Evolutionary conservation across 2,797 vertebrate species (phyloP).

Genomic region (Antrozous pallidus): DNA sequence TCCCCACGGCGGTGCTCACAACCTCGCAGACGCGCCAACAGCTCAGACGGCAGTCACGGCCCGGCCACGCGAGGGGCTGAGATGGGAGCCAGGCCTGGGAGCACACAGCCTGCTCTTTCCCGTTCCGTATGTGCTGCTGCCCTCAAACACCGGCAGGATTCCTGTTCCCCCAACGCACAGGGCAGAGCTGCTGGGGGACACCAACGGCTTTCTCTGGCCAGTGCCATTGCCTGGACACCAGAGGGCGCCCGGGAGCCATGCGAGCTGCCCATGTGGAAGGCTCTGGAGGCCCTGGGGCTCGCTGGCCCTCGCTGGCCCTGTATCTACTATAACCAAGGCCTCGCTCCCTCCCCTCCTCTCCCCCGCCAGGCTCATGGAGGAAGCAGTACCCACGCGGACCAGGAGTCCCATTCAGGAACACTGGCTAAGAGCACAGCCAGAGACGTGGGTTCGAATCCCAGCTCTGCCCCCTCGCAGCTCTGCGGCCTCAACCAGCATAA

Average conservation of each 20-base stretch:
- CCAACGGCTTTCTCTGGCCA: neutral
- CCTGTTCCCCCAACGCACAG: neutral
- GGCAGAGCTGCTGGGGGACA: too few species aligned
- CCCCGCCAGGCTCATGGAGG: neutral
- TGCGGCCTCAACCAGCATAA: neutral
- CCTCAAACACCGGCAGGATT: neutral
- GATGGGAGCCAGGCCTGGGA: neutral
- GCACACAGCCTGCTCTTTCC: neutral
- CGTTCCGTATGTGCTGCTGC: fast-evolving
- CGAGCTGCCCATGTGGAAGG: neutral
- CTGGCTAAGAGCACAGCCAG: neutral
- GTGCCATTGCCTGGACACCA: neutral
- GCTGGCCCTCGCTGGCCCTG: fast-evolving
- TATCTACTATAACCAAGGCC: neutral
- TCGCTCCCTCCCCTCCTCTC: neutral
- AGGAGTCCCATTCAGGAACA: neutral
- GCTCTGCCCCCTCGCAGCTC: neutral
- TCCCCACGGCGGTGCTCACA: fast-evolving
- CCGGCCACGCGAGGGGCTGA: neutral
- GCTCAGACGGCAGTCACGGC: neutral
- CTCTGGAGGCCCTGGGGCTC: neutral
- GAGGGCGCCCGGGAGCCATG: neutral
- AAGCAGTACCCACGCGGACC: fast-evolving
- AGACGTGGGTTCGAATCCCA: neutral
- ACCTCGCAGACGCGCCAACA: fast-evolving